Percentiles rank a stretch among this genome's conserved stretches.
These are phyloP conservation scores for Ormyrus pomaceus DNA, from an alignment of 2,888 invertebrate species.

Conservation along the genomic window DNA sequence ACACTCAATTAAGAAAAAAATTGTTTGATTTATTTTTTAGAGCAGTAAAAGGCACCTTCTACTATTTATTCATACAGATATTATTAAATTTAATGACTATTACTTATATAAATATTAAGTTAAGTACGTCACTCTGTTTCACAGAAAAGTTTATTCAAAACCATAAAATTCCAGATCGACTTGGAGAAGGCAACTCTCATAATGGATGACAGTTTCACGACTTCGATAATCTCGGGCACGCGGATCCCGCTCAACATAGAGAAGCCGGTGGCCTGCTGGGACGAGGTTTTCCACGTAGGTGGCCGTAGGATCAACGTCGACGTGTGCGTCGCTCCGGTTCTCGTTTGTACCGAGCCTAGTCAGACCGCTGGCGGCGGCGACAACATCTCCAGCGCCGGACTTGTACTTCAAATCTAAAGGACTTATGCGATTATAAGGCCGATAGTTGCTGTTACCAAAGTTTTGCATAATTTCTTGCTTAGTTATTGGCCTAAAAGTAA, in stretches of 20 bases:
- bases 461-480: too few relatives aligned
- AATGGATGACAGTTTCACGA: slow-evolving; percentile 90
- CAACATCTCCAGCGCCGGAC: slow-evolving; percentile 92
- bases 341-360: slow-evolving; percentile 88
- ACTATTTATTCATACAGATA: too few relatives aligned
- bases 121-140: too few relatives aligned
- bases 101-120: too few relatives aligned
- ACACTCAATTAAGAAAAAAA: too few relatives aligned
- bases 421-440: too few relatives aligned
- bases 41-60: too few relatives aligned
- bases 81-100: too few relatives aligned
- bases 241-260: slow-evolving; percentile 82
- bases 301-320: slow-evolving; percentile 76
- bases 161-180: slow-evolving; percentile 74
- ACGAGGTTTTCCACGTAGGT: slow-evolving; percentile 79
- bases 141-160: too few relatives aligned
- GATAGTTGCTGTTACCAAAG: too few relatives aligned
- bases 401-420: slow-evolving; percentile 81
- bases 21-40: too few relatives aligned
- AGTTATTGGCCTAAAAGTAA: too few relatives aligned
- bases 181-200: slow-evolving; percentile 80
- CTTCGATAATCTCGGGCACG: slow-evolving; percentile 79
- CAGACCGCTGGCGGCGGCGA: slow-evolving; percentile 92
- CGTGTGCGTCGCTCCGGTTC: slow-evolving; percentile 89
- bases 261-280: slow-evolving; percentile 90